Evolutionary conservation across 2,113 vertebrate species (phyloP).

Genomic region (Pseudopipra pipra): DNA sequence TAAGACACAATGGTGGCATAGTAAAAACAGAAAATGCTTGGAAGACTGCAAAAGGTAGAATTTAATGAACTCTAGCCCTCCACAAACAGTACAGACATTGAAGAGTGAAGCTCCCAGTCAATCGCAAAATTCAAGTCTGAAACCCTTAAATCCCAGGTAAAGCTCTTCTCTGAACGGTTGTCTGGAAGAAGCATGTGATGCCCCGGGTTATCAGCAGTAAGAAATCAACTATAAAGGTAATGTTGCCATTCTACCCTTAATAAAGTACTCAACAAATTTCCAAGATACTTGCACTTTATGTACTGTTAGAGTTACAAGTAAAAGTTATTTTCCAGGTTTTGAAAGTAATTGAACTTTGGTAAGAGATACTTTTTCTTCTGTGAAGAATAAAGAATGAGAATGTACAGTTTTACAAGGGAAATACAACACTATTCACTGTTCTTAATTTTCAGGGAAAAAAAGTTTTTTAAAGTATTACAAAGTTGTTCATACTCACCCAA

Average conservation of each 20-base stretch:
- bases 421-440: rapidly evolving
- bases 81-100: background rate
- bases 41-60: background rate
- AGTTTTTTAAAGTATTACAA: background rate
- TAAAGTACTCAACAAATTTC: background rate
- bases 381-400: background rate
- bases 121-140: background rate
- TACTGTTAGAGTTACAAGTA: background rate
- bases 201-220: background rate
- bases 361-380: background rate
- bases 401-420: background rate
- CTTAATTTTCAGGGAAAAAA: background rate
- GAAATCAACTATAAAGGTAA: background rate
- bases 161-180: background rate
- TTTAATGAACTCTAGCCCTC: background rate
- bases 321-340: background rate
- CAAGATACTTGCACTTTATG: background rate
- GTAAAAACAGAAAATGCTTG: background rate
- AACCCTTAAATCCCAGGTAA: background rate
- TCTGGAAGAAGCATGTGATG: background rate
- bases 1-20: background rate
- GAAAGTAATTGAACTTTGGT: background rate
- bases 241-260: background rate
- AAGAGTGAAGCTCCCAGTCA: background rate
- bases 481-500: background rate